Conservation (phyloP, 1,140 invertebrate species). For the Zaprionus taronus region DNA sequence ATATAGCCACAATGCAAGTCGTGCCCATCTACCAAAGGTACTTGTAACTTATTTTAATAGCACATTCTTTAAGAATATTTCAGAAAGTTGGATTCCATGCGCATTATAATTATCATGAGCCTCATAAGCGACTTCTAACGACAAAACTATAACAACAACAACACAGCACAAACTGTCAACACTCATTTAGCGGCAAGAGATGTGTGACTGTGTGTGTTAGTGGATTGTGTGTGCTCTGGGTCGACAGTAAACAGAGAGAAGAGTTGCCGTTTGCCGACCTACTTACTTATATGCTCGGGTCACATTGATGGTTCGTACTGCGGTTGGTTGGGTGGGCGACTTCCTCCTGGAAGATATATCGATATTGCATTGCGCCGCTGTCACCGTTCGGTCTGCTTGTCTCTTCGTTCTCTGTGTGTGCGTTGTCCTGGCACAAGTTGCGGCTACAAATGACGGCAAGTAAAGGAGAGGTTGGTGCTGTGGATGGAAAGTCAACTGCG, state of each 20-base stretch:
- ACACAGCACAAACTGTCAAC: slow-evolving; percentile 31
- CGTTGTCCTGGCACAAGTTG: slow-evolving; percentile 35
- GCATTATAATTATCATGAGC: slow-evolving; percentile 18
- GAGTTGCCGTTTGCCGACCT: slow-evolving; percentile 27
- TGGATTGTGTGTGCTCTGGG: neutral
- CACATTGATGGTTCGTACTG: slow-evolving; percentile 58
- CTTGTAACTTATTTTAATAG: neutral
- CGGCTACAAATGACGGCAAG: slow-evolving; percentile 8
- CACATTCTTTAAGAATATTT: neutral
- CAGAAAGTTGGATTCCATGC: neutral
- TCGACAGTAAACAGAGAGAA: slow-evolving; percentile 17
- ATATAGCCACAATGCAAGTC: too few species aligned
- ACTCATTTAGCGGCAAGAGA: slow-evolving; percentile 22
- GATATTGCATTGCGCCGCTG: slow-evolving; percentile 47
- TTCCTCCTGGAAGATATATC: slow-evolving; percentile 54
- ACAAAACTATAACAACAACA: neutral
- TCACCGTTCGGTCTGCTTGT: slow-evolving; percentile 16
- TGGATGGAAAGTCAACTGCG: slow-evolving; percentile 3
- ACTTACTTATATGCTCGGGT: slow-evolving; percentile 53
- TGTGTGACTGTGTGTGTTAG: slow-evolving; percentile 2
- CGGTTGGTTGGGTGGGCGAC: neutral
- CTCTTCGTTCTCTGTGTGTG: slow-evolving; percentile 15
- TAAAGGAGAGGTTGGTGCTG: neutral
- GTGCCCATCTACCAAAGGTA: too few species aligned
- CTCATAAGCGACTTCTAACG: slow-evolving; percentile 9